Evolutionary conservation across 2,888 invertebrate genomes (phyloP), one percentile per base, ranked within the genome.

Genomic region (Andrena fulva): DNA sequence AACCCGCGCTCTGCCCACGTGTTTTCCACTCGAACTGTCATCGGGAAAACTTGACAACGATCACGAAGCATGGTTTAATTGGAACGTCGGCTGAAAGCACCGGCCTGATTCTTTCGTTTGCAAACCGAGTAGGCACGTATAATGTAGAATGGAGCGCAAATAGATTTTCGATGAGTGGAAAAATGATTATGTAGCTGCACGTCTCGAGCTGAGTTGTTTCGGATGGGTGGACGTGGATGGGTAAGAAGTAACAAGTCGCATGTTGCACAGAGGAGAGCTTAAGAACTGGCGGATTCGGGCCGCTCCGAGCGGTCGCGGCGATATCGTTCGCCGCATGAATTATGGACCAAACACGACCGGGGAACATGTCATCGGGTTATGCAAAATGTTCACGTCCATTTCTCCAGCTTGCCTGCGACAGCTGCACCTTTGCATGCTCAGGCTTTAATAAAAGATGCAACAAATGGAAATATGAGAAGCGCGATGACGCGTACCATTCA

Each of bases 341-440:
- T 78, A 83, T 78, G 82, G 74, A 75, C 74, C 66, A 56, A 63
- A 56, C 73, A 71, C 63, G 70, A 48, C 12, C 33, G 67, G 69
- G 60, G 66, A 76, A 80, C 59, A 63, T 82, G 72, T 80, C 80
- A 70, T 62, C 60, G 73, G 59, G 80, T 73, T 78, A 82, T 75
- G 78, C 78, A 82, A 75, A 74, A 82, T 78, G 78, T 71, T 70
- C 75, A 10, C 20, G n/a, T 16, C 64, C 35, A 29, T 54, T 33
- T 72, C 62, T 62, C 63, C 63, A 31, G 59, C 16, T 59, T 70
- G 42, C 29, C 69, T 20, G 29, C 42, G 35, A 42, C 52, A 35
- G 27, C 10, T n/a, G 29, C 24, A 24, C 31, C 35, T 16, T 24
- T 31, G 8, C 62, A 3, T 33, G 33, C 24, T 24, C 42, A 5